Base-by-base conservation (phyloP, 2,113 vertebrate species). In the Lipophrys pholis region DNA sequence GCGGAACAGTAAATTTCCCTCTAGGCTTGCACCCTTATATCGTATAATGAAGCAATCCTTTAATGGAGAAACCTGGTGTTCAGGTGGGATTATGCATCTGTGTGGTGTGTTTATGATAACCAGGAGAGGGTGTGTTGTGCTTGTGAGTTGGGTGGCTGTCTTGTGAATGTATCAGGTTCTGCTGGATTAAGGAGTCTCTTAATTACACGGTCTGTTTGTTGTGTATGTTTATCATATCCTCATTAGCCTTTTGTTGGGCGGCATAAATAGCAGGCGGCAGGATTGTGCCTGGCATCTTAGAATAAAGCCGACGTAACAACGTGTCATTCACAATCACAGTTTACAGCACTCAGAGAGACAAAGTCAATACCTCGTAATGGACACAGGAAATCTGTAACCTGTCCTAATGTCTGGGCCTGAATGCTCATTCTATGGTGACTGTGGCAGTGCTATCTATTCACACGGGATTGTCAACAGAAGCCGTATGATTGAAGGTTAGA, bases 121-220 rank as follows among this genome's bases (percentile, higher is more conserved):
- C 78, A 68, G 58, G 21, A 40, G 30, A 39, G 17, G 58, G 45
- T 11, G 45, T 12, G 12, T 6, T 48, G 42, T 43, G 42, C 3
- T 4, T 30, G 21, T 30, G 21, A 8, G 42, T 11, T 6, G 11
- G 9, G 40, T 35, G 46, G 45, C 48, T 7, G 11, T 61, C 39
- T 63, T 60, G 46, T 63, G 62, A 40, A 67, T 73, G 38, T 61
- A 56, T 81, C 48, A 45, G 64, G 73, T 77, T 86, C 69, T 60
- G 43, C 62, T 63, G 79, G 81, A 85, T 90, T 83, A 83, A 78
- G 65, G 36, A 50, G 73, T 85, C 69, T 86, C 75, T 82, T 87
- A 86, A 90, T 90, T 87, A 90, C 81, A 88, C 82, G 83, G 73
- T 90, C 79, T 64, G 83, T 83, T 90, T 86, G 87, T 82, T 78